Conservation (phyloP, 64 coral and sea anemone species). For the Montipora cactus region DNA sequence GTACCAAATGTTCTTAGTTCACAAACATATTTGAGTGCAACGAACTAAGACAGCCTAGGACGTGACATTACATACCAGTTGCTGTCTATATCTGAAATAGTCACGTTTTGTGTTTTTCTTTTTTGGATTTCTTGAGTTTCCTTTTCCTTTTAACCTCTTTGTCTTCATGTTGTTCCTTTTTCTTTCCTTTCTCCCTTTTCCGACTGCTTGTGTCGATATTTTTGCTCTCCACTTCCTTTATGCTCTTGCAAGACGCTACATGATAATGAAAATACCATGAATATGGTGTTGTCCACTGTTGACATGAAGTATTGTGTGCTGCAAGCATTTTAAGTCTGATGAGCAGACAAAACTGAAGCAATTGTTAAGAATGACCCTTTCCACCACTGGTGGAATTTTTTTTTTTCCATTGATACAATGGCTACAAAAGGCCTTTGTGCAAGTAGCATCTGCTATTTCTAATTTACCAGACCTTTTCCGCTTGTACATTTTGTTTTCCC, state of each 20-base stretch:
- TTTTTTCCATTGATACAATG: too few species aligned
- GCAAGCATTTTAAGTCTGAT: too few species aligned
- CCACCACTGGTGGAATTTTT: too few species aligned
- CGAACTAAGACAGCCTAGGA: neutral
- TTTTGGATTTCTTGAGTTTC: slow-evolving; percentile 40
- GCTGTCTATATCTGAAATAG: neutral
- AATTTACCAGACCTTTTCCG: too few species aligned
- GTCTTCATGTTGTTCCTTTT: slow-evolving; percentile 39
- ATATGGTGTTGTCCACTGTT: neutral
- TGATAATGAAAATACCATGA: neutral
- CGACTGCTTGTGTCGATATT: neutral
- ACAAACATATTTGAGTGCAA: neutral
- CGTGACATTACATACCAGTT: neutral
- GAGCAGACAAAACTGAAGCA: too few species aligned
- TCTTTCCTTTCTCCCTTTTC: slow-evolving; percentile 15
- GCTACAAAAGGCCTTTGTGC: too few species aligned
- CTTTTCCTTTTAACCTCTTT: slow-evolving; percentile 31
- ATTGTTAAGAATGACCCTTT: too few species aligned
- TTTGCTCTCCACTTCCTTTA: neutral
- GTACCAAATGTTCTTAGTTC: neutral
- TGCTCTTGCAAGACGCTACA: neutral
- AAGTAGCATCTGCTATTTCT: too few species aligned
- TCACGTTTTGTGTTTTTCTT: slow-evolving; percentile 41
- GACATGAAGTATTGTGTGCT: too few species aligned
- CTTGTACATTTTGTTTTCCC: too few species aligned